Evolutionary conservation across 2,888 invertebrate genomes (phyloP).

Genomic region (Cryptus viduatorius): DNA sequence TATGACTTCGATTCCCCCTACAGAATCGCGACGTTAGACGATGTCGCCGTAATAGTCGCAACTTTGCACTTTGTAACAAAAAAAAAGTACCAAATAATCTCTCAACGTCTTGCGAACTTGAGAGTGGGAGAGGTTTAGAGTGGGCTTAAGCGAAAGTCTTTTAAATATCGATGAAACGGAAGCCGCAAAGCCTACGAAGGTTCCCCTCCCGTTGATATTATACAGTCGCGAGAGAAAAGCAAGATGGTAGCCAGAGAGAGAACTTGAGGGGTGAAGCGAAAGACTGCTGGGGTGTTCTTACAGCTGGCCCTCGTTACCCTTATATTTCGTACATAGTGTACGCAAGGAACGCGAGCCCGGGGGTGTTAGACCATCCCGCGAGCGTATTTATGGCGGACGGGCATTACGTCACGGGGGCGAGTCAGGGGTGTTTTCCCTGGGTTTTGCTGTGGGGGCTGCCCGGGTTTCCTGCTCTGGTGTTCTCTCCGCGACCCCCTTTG

Average conservation of each 20-base stretch:
- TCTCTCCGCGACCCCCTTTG: conserved; percentile 33
- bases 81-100: conserved; percentile 43
- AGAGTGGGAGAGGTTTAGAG: conserved; percentile 45
- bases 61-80: conserved; percentile 51
- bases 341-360: conserved; percentile 63
- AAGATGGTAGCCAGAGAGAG: conserved; percentile 50
- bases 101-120: conserved; percentile 34
- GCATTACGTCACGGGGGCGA: conserved; percentile 67
- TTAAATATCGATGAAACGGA: conserved; percentile 72
- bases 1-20: not conserved
- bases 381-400: conserved; percentile 70
- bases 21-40: not conserved
- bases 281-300: conserved; percentile 63
- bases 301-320: conserved; percentile 71
- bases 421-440: conserved; percentile 49
- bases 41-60: conserved; percentile 12
- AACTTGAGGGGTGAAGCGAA: conserved; percentile 37
- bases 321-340: conserved; percentile 64
- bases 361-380: conserved; percentile 68
- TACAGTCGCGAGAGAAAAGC: conserved; percentile 47
- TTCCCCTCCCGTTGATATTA: conserved; percentile 47
- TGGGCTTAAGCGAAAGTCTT: conserved; percentile 61
- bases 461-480: conserved; percentile 67
- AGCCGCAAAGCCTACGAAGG: conserved; percentile 63
- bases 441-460: conserved; percentile 47